Conservation (phyloP, 2,888 invertebrate species). For the Tipula helvola region DNA sequence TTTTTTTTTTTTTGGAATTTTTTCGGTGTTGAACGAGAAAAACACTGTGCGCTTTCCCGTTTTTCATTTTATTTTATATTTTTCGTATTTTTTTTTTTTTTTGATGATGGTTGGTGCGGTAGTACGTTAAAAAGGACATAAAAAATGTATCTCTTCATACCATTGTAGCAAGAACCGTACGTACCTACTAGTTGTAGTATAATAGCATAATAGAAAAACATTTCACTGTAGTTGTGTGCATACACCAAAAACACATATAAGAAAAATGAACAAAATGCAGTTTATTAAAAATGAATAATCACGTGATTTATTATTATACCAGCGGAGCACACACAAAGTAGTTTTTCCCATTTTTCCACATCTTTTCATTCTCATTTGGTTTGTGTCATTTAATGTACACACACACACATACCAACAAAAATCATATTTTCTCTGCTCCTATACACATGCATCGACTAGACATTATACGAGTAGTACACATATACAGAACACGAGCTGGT, state of each 20-base stretch:
- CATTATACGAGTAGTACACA: neutral
- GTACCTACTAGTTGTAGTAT: neutral
- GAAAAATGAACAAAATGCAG: neutral
- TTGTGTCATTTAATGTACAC: neutral
- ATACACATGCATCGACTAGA: neutral
- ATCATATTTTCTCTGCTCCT: neutral
- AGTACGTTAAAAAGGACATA: neutral
- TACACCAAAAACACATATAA: neutral
- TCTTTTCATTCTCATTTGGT: neutral
- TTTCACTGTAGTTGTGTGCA: neutral
- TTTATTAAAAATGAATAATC: neutral
- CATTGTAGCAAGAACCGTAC: neutral
- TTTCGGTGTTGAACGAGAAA: neutral
- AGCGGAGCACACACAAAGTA: neutral
- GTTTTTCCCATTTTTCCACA: neutral
- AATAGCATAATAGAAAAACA: neutral
- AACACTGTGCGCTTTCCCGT: neutral
- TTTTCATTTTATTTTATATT: neutral
- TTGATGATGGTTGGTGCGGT: neutral
- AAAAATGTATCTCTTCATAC: neutral
- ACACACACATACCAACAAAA: neutral
- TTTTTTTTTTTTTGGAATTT: neutral
- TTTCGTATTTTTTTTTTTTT: neutral
- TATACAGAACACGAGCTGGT: neutral
- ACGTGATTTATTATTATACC: neutral